phyloP scores from a whole-genome alignment of 2,888 invertebrate species.

The Euplagia quadripunctaria region DNA sequence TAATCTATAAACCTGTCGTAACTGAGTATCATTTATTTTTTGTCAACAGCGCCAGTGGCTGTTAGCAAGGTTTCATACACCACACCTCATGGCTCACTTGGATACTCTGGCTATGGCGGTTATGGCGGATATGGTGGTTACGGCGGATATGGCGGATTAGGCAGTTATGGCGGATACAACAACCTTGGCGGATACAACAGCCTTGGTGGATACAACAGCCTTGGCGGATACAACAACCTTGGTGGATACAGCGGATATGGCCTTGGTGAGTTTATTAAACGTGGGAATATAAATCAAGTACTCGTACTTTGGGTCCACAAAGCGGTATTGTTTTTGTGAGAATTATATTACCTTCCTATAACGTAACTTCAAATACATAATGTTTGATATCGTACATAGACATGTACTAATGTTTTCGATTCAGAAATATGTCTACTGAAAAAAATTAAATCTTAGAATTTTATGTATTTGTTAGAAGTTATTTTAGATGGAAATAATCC shows the following conservation, averaged over 20 bases:
- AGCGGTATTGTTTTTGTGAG: conserved; percentile 42
- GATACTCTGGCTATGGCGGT: conserved; percentile 46
- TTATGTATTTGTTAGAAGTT: too few species aligned
- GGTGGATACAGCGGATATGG: conserved; percentile 60
- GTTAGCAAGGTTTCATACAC: conserved; percentile 74
- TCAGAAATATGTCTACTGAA: neutral
- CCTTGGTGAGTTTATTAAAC: conserved; percentile 49
- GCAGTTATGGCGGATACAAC: conserved; percentile 53
- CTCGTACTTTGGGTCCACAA: conserved; percentile 21
- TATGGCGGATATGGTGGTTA: conserved; percentile 51
- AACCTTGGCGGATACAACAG: conserved; percentile 46
- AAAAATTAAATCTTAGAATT: neutral
- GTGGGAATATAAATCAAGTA: conserved; percentile 44
- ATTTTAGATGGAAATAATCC: too few species aligned
- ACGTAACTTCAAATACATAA: neutral
- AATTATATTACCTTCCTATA: conserved; percentile 21
- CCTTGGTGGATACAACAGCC: conserved; percentile 43
- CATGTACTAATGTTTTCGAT: neutral
- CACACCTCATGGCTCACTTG: conserved; percentile 56
- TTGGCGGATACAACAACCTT: conserved; percentile 32
- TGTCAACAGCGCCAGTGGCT: conserved; percentile 61
- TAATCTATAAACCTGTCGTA: neutral
- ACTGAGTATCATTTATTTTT: neutral
- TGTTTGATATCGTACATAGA: neutral
- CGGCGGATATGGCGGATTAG: conserved; percentile 56